Base-by-base conservation (phyloP, 2,113 vertebrate species). In the Scatophagus argus region DNA sequence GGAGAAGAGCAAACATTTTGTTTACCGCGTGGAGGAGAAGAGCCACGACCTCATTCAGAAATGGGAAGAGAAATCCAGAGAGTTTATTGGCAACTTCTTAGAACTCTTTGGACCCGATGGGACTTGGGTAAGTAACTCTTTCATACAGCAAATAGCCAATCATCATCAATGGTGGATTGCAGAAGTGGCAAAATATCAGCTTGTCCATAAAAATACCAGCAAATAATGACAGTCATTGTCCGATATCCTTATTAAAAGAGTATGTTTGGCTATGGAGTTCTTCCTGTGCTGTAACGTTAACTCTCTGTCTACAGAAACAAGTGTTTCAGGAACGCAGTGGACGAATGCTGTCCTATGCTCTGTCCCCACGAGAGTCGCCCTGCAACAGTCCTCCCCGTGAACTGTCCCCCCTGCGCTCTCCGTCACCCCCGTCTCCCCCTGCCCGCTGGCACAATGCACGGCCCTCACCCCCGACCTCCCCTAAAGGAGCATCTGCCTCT, bases 81-180 rank as follows among this genome's bases (percentile, higher is more conserved):
- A 99, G 91, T 99, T 99, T 86, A 99, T 99, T 17, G 97, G 98
- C 76, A 99, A 97, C 95, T 99, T 99, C 86, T 88, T 99, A 72
- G 97, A 99, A 89, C 94, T 99, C n/a, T 99, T 99, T 85, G 97
- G 97, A 55, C 98, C 98, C 0, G 98, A 99, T 0, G 98, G 98
- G 82, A 95, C 98, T 52, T 99, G 97, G 98, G 97, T 99, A 95
- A 90, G 94, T 92, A 74, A 34, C 3, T n/a, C 8, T 65, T 25
- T 32, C 6, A 29, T 4, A 10, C 11, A 11, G 25, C 2, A 27
- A 23, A 51, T 2, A 6, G 3, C n/a, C 12, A 44, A n/a, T 29
- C 23, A 32, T 16, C 12, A 19, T 23, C 4, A 39, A 25, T n/a
- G 8, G 36, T 60, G 12, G 13, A 25, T 39, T 14, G 34, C 25